Evolutionary conservation across 37 sponge, comb jelly and placozoan genomes (phyloP).

Genomic region (Ephydatia muelleri): DNA sequence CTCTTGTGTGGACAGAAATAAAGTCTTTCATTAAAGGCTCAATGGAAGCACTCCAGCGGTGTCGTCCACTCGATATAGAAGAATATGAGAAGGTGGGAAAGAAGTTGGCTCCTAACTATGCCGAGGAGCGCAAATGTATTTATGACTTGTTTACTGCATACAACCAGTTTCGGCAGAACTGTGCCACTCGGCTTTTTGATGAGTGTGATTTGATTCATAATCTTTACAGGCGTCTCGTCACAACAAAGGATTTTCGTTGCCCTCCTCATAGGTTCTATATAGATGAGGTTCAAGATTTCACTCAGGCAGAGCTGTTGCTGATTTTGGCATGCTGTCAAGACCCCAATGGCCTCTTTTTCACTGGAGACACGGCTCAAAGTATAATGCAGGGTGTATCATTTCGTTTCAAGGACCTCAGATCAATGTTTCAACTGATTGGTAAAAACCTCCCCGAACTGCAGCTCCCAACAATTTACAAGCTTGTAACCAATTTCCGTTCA

Average conservation of each 20-base stretch:
- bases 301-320: conserved; percentile 77
- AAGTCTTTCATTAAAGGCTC: conserved; percentile 91
- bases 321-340: conserved; percentile 46
- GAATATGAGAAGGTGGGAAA: conserved; percentile 68
- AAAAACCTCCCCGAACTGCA: neutral
- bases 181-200: conserved; percentile 45
- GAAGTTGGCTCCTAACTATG: conserved; percentile 78
- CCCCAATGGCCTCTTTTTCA: conserved; percentile 75
- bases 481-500: conserved; percentile 75
- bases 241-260: conserved; percentile 39
- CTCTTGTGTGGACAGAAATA: conserved; percentile 87
- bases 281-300: conserved; percentile 89
- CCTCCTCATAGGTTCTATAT: conserved; percentile 74
- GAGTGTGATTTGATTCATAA: conserved; percentile 75
- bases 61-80: conserved; percentile 28
- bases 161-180: conserved; percentile 38
- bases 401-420: conserved; percentile 79
- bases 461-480: conserved; percentile 63
- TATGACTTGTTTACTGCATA: conserved; percentile 64
- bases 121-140: conserved; percentile 46
- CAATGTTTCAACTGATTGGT: conserved; percentile 46
- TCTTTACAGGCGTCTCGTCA: conserved; percentile 53
- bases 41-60: conserved; percentile 44
- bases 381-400: conserved; percentile 87
- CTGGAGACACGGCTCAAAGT: conserved; percentile 87